Evolutionary conservation across 2,797 vertebrate species (phyloP), one percentile per base, ranked within the genome.

Genomic region (Macrochelys suwanniensis): DNA sequence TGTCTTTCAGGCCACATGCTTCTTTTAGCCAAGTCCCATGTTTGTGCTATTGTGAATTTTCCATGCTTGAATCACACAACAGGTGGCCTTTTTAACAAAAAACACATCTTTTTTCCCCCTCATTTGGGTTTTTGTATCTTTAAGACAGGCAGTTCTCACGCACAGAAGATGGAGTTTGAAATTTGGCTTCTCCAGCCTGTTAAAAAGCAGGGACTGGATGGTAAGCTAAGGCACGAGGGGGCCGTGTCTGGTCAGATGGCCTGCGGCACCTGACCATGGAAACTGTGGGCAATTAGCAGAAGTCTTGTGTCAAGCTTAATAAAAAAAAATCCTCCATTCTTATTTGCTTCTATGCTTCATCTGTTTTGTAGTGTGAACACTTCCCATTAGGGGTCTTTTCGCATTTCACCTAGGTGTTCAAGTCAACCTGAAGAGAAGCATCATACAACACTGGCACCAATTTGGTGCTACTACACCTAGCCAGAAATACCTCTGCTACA

Each of bases 171-270:
- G 71, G 90, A 92, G 71, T 89, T 74, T 91, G 53, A 91, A 94
- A 92, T 89, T 92, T 56, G 89, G 8, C 28, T 92, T 90, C 80
- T 87, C 37, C 87, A 82, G 71, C 89, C 54, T 85, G 21, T 91
- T 94, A 96, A 88, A 96, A 96, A 87, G 47, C 81, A n/a, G 92
- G 56, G 93, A 87, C 16, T 85, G 89, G 65, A 19, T 1, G 31
- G 17, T 51, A 33, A 80, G 9, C 9, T 17, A 23, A 11, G 17
- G 11, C 19, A 21, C 31, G n/a, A 33, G 50, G 31, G 11, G 19
- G n/a, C 49, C 17, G 31, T 51, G 49, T 16, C 74, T 77, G 23
- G 37, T 74, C 25, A 74, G 5, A 12, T 74, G 74, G 26, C 26
- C 76, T 17, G 26, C 17, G 76, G 13, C 76, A 47, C 9, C 8